These are phyloP conservation scores for Oxyura jamaicensis DNA, from an alignment of 2,113 vertebrate species.

Conservation along the genomic window DNA sequence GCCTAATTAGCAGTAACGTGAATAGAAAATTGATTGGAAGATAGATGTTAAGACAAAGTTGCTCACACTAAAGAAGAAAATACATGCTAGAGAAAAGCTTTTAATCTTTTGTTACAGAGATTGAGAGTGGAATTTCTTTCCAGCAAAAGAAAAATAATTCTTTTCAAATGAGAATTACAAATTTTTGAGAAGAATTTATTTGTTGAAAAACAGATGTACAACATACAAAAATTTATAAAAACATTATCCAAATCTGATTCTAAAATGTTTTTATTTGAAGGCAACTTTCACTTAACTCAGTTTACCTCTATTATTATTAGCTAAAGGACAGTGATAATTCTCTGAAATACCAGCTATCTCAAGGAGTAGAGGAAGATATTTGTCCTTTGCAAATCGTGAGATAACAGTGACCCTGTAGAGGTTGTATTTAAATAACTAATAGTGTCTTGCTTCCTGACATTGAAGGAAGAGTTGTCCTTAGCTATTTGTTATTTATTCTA, in stretches of 20 bases:
- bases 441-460: not conserved
- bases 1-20: not conserved
- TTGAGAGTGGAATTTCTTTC: not conserved
- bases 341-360: not conserved
- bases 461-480: not conserved
- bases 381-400: not conserved
- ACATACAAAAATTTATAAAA: not conserved
- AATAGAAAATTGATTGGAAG: not conserved
- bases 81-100: rapidly evolving
- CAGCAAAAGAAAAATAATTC: not conserved
- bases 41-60: not conserved
- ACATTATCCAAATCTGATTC: not conserved
- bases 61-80: not conserved
- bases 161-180: not conserved
- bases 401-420: not conserved
- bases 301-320: not conserved
- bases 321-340: not conserved
- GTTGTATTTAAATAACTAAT: not conserved
- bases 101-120: not conserved
- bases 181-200: not conserved
- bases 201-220: not conserved
- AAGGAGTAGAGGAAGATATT: not conserved
- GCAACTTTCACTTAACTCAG: not conserved
- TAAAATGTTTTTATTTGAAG: not conserved
- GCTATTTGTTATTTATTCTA: not conserved